Percentiles rank a stretch among this genome's conserved stretches.
Conservation (phyloP, 92 coral and sea anemone species). For the Heliopora coerulea region DNA sequence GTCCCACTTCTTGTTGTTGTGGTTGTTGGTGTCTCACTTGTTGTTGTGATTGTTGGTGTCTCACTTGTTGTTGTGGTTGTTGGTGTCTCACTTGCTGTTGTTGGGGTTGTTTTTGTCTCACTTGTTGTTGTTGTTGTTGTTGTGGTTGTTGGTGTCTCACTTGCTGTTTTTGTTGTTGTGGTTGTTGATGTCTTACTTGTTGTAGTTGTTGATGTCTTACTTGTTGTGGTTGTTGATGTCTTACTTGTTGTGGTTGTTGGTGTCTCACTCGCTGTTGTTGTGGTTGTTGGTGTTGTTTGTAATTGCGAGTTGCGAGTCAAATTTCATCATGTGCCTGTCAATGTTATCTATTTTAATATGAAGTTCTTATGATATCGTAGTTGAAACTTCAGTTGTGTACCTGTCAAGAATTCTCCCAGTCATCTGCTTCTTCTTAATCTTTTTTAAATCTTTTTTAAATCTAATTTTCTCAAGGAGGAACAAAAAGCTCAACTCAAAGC, state of each 20-base stretch:
- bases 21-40: not conserved
- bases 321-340: no score
- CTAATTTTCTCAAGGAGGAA: conserved; percentile 56
- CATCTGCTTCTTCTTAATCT: no score
- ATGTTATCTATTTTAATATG: no score
- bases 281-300: not conserved
- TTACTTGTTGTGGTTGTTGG: not conserved
- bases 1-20: not conserved
- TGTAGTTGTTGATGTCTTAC: conserved; percentile 6
- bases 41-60: not conserved
- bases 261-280: not conserved
- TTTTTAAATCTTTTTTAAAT: not conserved
- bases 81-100: not conserved
- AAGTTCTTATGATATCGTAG: no score
- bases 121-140: conserved; percentile 23
- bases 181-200: no score
- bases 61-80: not conserved
- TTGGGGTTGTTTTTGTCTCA: not conserved
- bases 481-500: conserved; percentile 77
- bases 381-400: no score
- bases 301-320: no score
- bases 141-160: not conserved
- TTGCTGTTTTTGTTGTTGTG: not conserved
- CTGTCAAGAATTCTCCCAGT: no score
- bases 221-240: not conserved